These are phyloP conservation scores for Callimorpha dominula DNA, from an alignment of 2,888 invertebrate genomes.

Conservation along the genomic window DNA sequence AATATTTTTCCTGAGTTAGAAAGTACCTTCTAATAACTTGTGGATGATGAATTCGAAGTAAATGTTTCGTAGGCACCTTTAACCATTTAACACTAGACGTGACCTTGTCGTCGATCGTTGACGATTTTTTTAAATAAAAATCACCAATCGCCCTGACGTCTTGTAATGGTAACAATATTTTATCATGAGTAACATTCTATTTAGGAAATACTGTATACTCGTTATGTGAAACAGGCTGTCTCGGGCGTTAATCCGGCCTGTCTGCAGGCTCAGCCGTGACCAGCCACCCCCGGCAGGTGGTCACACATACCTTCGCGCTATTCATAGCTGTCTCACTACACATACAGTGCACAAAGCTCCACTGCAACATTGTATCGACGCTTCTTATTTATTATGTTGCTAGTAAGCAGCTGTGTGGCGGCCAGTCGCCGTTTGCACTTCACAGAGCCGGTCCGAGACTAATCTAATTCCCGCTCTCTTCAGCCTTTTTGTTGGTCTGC, in stretches of 20 bases:
- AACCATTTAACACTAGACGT: not conserved
- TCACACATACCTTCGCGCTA: conserved; percentile 44
- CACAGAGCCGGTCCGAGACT: conserved; percentile 60
- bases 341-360: conserved; percentile 19
- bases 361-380: conserved; percentile 52
- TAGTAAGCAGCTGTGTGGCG: conserved; percentile 35
- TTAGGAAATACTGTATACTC: conserved; percentile 11
- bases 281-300: conserved; percentile 47
- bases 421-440: conserved; percentile 43
- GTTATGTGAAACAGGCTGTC: conserved; percentile 22
- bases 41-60: not conserved
- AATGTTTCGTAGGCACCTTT: not conserved
- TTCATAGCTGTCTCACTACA: conserved; percentile 51
- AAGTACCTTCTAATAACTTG: not conserved
- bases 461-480: conserved; percentile 68
- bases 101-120: not conserved
- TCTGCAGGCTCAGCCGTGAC: conserved; percentile 20
- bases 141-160: not conserved
- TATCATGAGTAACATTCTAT: not conserved
- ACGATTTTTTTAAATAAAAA: not conserved
- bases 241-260: conserved; percentile 30
- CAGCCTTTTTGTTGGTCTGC: conserved; percentile 75
- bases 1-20: too few relatives aligned
- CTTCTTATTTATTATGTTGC: conserved; percentile 67
- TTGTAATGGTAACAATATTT: not conserved